Base-by-base conservation (phyloP, 2,888 invertebrate genomes). In the Drosophila leonis region DNA sequence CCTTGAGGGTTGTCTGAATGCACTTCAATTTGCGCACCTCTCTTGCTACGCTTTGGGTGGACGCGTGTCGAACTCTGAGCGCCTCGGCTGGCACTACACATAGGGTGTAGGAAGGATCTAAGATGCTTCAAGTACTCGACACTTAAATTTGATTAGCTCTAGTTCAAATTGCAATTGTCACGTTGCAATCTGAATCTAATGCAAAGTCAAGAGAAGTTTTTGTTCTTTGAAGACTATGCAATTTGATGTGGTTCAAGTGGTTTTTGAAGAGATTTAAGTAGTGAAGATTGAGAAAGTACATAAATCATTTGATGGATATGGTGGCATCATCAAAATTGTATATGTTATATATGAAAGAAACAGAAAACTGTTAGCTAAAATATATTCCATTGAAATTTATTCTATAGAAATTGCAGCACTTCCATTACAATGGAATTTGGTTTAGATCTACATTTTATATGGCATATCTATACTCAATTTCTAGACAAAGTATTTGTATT, bases 21-120 rank as follows among this genome's bases (percentile, higher is more conserved):
- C 66, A 56, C 87, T 73, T 68, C 71, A 89, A 88, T 67, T 88
- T 78, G 62, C 72, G 57, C 69, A 67, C 68, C 89, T 55, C 54
- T 54, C 35, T 49, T 81, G 87, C 44, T 33, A 72, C 63, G 66
- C 46, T 76, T 87, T 41, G 77, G 87, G 83, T 68, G 84, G 69
- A 39, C 42, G 73, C 85, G 85, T 84, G 52, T 60, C 82, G 65
- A 73, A 72, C 4, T 9, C 24, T 18, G 44, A 66, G 77, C 78
- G 73, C 69, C 65, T 65, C 18, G 12, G 4, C 24, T 7, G 12
- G 1, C 44, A 13, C n/a, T 9, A n/a, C 6, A 20, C 4, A 10
- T 24, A 20, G 27, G 31, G 18, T 3, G 18, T 18, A 15, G 27
- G 8, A 18, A 15, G 27, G 8, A 18, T 4, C 29, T 6, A 9